A percentile compares a stretch with the other conserved stretches of the same genome.
These are phyloP conservation scores for Ceyx melanurus DNA, from an alignment of 2,113 vertebrate species.

Conservation along the genomic window DNA sequence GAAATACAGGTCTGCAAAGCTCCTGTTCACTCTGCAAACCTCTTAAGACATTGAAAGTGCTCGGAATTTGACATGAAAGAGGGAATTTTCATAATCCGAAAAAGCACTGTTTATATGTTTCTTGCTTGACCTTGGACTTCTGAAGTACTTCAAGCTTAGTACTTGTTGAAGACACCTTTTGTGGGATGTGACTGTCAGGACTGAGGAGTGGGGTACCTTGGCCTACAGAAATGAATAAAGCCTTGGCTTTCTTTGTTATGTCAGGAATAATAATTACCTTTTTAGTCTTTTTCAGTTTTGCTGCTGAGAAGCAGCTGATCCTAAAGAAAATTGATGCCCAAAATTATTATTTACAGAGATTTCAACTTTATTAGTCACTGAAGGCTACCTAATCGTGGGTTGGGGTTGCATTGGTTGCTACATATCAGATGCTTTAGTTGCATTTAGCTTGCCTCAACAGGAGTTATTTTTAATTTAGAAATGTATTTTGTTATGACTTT, in stretches of 20 bases:
- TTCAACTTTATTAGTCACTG: not conserved
- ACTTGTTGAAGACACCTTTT: not conserved
- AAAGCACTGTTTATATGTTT: not conserved
- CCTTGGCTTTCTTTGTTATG: not conserved
- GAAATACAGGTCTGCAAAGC: not conserved
- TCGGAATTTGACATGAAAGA: not conserved
- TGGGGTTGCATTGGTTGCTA: not conserved
- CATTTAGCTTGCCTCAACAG: not conserved
- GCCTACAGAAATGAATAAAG: not conserved
- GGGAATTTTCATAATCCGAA: not conserved
- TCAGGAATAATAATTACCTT: not conserved
- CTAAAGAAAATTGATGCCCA: not conserved
- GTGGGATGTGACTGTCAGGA: not conserved
- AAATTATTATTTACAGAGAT: not conserved
- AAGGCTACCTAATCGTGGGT: not conserved
- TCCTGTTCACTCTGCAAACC: not conserved
- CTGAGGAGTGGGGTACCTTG: not conserved
- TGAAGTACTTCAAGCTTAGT: not conserved
- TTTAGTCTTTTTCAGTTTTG: not conserved
- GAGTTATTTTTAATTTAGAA: conserved; percentile 9
- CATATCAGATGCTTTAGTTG: not conserved
- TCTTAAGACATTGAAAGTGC: not conserved
- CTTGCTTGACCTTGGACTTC: not conserved
- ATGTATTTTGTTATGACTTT: conserved; percentile 18
- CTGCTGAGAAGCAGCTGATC: not conserved